These are phyloP conservation scores for Alouatta palliata DNA, from an alignment of 2,113 vertebrate species.

Conservation along the genomic window DNA sequence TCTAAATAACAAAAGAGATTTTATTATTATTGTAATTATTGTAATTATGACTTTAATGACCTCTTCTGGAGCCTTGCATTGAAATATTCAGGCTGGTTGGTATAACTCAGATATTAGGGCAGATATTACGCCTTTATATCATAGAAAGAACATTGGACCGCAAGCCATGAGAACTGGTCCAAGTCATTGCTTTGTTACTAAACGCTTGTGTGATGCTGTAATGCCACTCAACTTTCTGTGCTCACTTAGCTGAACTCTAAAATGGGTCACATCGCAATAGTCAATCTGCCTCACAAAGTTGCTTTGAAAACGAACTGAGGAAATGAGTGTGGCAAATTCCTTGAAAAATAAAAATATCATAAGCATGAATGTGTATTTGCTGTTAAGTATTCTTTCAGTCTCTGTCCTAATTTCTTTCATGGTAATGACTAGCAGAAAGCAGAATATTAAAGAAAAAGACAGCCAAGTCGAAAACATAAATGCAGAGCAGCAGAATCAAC, in stretches of 20 bases:
- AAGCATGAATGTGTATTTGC: neutral
- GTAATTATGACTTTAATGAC: neutral
- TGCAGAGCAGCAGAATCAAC: slow-evolving; percentile 40
- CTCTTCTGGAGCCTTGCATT: neutral
- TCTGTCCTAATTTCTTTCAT: slow-evolving; percentile 41
- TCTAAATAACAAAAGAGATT: neutral
- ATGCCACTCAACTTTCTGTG: neutral
- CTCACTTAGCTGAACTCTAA: neutral
- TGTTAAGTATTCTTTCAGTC: slow-evolving; percentile 18
- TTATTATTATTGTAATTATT: neutral
- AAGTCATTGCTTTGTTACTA: neutral
- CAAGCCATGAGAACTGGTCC: neutral
- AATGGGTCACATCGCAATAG: neutral
- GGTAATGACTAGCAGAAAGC: slow-evolving; percentile 5
- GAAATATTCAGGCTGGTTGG: neutral
- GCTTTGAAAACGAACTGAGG: neutral
- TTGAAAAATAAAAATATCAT: neutral
- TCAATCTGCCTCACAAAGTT: neutral
- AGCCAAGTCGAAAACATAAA: slow-evolving; percentile 28
- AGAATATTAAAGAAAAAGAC: slow-evolving; percentile 37
- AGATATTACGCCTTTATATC: neutral
- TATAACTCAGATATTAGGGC: neutral
- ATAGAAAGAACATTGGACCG: neutral
- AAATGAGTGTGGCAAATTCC: neutral
- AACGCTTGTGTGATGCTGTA: neutral